Base-by-base conservation (phyloP, 35 echinoderm and acorn worm genomes). In the Apostichopus japonicus region DNA sequence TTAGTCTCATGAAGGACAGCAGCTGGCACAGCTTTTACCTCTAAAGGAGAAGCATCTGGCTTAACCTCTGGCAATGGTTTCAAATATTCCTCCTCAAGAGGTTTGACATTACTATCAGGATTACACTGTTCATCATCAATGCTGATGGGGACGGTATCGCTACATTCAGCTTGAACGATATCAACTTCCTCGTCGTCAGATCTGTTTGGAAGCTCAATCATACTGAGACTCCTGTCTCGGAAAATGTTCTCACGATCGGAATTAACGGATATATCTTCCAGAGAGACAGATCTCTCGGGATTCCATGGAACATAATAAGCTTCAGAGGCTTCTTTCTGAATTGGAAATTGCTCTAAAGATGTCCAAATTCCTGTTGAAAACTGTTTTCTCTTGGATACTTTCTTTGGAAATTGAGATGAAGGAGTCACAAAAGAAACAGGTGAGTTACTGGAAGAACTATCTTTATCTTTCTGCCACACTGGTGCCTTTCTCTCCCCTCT, bases 301-400 rank as follows among this genome's bases (percentile, higher is more conserved):
- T 73, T 89, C 86, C 86, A 89, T 16, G 86, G 86, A 23, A 94
- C 77, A 90, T 63, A 94, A 79, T 90, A 94, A 7, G 93, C 93
- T 90, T 94, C 86, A 23, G 86, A 90, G 15, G 56, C 76, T 13
- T 54, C 15, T 21, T 87, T 90, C 63, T 79, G 77, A 63, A 90
- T 90, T 11, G 93, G 93, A 53, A 94, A 71, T 24, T 63, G 51
- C 24, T 94, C 93, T 55, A 94, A n/a, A 5, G 93, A 94, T 55
- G 86, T 79, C 93, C 86, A 94, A 19, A 90, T 81, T 19, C 90
- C 88, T 52, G 76, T 54, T 8, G 86, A 89, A 13, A 57, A 54
- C 61, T 44, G 25, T 24, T 44, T 59, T 54, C 86, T 25, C 19
- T 51, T 56, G 11, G 86, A 72, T 22, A 65, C 44, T 2, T 4